A percentile compares a stretch with the other conserved stretches of the same genome.
Evolutionary conservation across 2,113 vertebrate species (phyloP).

Genomic region (Etheostoma cragini): DNA sequence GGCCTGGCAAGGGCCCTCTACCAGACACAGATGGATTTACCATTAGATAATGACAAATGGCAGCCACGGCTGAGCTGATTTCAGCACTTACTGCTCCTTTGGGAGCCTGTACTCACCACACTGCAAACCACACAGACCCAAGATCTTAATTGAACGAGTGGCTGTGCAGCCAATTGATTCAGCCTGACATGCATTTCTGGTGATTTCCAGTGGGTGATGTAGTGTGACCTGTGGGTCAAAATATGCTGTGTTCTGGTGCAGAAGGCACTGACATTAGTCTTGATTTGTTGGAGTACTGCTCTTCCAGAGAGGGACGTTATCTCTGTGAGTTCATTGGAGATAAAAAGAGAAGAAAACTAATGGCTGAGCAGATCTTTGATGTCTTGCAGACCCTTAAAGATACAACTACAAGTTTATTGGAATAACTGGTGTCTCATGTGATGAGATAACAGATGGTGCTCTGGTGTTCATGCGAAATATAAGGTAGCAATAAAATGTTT

Average conservation of each 20-base stretch:
- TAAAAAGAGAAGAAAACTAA: constrained; percentile 39
- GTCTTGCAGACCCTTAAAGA: constrained; percentile 26
- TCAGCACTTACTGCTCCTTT: constrained; percentile 77
- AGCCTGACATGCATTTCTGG: constrained; percentile 74
- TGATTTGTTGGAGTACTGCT: constrained; percentile 71
- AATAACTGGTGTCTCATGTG: constrained; percentile 31
- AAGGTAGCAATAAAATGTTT: constrained; percentile 7
- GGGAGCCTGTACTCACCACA: constrained; percentile 66
- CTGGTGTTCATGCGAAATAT: constrained; percentile 8
- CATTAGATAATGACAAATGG: constrained; percentile 83
- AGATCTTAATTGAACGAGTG: constrained; percentile 74
- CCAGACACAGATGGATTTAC: constrained; percentile 79
- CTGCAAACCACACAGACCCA: constrained; percentile 53
- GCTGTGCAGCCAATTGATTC: constrained; percentile 77
- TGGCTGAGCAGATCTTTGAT: constrained; percentile 26
- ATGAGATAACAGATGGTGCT: constrained; percentile 16
- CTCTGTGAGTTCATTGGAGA: constrained; percentile 54
- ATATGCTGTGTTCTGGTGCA: constrained; percentile 51
- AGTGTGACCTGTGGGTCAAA: constrained; percentile 74
- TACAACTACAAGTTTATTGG: constrained; percentile 20
- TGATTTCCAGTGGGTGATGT: constrained; percentile 75
- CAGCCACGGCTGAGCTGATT: constrained; percentile 75
- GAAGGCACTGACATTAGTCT: constrained; percentile 51
- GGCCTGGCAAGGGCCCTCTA: constrained; percentile 43
- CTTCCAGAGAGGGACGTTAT: constrained; percentile 42